Evolutionary conservation across 2,888 invertebrate genomes (phyloP).

Genomic region (Clistopyga incitator): DNA sequence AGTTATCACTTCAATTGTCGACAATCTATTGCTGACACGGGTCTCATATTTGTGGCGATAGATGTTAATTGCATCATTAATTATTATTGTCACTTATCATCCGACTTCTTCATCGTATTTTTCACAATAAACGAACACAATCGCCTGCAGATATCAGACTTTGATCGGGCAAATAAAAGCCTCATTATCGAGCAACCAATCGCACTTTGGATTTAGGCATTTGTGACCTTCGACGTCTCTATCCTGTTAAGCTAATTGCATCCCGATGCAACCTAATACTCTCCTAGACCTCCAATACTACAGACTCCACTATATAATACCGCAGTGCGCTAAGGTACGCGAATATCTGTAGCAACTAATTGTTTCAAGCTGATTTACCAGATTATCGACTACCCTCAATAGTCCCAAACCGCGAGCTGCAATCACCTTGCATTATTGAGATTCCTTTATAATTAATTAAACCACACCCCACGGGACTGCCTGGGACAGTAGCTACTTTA

Average conservation of each 20-base stretch:
- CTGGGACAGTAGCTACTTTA: slow-evolving; percentile 12
- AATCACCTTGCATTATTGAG: slow-evolving; percentile 35
- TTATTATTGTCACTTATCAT: neutral
- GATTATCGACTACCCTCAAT: slow-evolving; percentile 24
- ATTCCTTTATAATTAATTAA: slow-evolving; percentile 41
- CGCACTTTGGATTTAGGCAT: neutral
- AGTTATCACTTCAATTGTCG: neutral
- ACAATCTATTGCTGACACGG: neutral
- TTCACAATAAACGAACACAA: neutral
- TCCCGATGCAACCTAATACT: slow-evolving; percentile 3
- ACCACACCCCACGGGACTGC: neutral
- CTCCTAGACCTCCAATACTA: neutral
- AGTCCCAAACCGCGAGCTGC: slow-evolving; percentile 22
- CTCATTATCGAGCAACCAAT: slow-evolving; percentile 21
- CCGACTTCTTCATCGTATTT: neutral
- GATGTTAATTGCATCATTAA: too few relatives aligned
- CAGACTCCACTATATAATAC: too few relatives aligned
- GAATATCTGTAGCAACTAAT: slow-evolving; percentile 10
- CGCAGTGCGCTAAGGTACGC: neutral
- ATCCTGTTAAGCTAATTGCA: slow-evolving; percentile 2
- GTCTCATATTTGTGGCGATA: too few relatives aligned
- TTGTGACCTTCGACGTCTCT: neutral
- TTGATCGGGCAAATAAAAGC: slow-evolving; percentile 2
- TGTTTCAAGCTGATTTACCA: slow-evolving; percentile 35
- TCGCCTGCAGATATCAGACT: neutral